Evolutionary conservation across 2,113 vertebrate species (phyloP).

Genomic region (Nansenia antarctica): DNA sequence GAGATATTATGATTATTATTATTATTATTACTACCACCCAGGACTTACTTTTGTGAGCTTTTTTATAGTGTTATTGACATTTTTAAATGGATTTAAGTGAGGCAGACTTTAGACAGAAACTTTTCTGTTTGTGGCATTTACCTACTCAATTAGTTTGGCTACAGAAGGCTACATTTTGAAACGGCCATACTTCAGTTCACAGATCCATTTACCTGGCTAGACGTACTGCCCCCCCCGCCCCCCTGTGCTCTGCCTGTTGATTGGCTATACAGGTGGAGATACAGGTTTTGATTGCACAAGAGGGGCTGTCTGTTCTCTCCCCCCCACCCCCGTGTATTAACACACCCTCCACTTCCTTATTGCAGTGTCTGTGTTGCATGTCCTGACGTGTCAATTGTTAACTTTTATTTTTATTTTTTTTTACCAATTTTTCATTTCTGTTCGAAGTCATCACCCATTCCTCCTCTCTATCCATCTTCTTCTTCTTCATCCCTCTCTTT

Average conservation of each 20-base stretch:
- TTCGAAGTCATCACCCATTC: constrained; percentile 21
- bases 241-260: background rate
- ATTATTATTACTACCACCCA: too few relatives aligned
- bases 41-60: too few relatives aligned
- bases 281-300: constrained; percentile 24
- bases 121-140: too few relatives aligned
- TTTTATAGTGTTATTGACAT: too few relatives aligned
- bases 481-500: constrained; percentile 29
- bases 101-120: too few relatives aligned
- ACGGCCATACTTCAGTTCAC: too few relatives aligned
- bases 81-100: too few relatives aligned
- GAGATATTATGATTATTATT: too few relatives aligned
- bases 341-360: constrained; percentile 21
- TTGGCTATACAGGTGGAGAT: background rate
- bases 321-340: constrained; percentile 36
- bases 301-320: constrained; percentile 16
- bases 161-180: too few relatives aligned
- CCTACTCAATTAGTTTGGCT: too few relatives aligned
- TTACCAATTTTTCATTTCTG: constrained; percentile 27
- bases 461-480: constrained; percentile 8
- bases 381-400: constrained; percentile 37
- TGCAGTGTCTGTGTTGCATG: constrained; percentile 52
- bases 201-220: background rate
- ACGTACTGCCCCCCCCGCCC: background rate
- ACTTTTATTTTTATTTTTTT: constrained; percentile 12